phyloP scores from a whole-genome alignment of 1,140 invertebrate species.

The Zophobas morio region DNA sequence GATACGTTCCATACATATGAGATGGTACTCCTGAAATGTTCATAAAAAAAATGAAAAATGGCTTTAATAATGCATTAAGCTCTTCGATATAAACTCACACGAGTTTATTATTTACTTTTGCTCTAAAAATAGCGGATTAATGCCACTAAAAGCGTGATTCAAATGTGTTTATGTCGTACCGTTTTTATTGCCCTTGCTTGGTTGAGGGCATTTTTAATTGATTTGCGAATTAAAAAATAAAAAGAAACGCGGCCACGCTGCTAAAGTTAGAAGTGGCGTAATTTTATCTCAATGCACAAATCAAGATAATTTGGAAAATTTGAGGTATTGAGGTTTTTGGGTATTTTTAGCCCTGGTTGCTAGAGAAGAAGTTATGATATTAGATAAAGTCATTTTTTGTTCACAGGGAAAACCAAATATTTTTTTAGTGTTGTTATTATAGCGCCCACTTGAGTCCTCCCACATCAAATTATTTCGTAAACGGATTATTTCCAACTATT shows the following conservation, averaged over 20 bases:
- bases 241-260: background rate
- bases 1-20: constrained; percentile 67
- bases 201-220: background rate
- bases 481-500: constrained; percentile 38
- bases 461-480: constrained; percentile 19
- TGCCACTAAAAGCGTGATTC: background rate
- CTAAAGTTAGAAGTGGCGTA: background rate
- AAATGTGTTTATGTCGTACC: background rate
- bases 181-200: background rate
- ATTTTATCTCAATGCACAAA: background rate
- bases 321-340: background rate
- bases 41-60: constrained; percentile 25
- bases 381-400: constrained; percentile 16
- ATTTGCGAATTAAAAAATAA: background rate
- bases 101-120: constrained; percentile 1
- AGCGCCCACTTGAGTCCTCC: constrained; percentile 22
- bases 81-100: constrained; percentile 6
- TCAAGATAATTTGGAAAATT: background rate
- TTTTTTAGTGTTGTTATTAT: constrained; percentile 11
- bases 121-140: background rate
- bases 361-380: background rate
- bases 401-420: constrained; percentile 13
- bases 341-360: background rate
- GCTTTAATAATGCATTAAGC: background rate
- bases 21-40: constrained; percentile 64